These are phyloP conservation scores for Pseudopipra pipra DNA, from an alignment of 2,113 vertebrate genomes.

Conservation along the genomic window DNA sequence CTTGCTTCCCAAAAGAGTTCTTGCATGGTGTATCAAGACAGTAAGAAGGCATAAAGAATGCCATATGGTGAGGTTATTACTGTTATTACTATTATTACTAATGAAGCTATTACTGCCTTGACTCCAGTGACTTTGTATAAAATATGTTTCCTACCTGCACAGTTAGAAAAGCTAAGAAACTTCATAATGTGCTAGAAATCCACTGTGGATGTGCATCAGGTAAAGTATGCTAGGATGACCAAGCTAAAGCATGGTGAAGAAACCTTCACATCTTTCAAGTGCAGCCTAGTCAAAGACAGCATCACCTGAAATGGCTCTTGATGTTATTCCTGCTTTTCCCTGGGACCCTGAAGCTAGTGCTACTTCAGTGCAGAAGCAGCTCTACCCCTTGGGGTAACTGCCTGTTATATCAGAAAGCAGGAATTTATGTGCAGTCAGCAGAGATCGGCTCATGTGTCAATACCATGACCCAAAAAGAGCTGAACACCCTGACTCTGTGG, in stretches of 20 bases:
- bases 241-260: not conserved
- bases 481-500: not conserved
- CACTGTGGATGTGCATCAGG: not conserved
- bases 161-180: not conserved
- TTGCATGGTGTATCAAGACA: not conserved
- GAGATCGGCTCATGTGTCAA: not conserved
- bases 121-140: not conserved
- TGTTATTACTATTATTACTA: not conserved
- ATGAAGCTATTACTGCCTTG: not conserved
- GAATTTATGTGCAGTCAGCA: not conserved
- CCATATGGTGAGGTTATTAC: not conserved
- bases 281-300: not conserved
- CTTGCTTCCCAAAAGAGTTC: not conserved
- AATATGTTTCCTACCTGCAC: not conserved
- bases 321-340: not conserved
- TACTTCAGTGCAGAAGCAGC: not conserved
- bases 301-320: not conserved
- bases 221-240: not conserved
- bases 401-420: not conserved
- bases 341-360: not conserved
- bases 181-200: not conserved
- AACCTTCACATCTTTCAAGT: not conserved
- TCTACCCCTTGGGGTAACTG: not conserved
- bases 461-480: not conserved
- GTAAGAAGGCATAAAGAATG: not conserved